phyloP scores from a whole-genome alignment of 2,113 vertebrate species.

The Sinocyclocheilus anophthalmus region DNA sequence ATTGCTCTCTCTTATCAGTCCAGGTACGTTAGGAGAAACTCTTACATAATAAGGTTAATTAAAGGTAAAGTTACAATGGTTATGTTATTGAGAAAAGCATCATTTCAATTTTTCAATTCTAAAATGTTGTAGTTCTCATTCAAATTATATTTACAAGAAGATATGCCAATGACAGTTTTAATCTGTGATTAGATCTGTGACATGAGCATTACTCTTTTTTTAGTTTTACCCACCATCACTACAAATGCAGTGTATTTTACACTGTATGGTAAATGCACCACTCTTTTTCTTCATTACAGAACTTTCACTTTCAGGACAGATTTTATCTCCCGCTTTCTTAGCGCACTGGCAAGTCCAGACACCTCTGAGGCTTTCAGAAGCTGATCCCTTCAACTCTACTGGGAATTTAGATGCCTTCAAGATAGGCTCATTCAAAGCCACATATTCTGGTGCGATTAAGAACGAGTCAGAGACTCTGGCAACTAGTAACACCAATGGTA shows the following conservation, averaged over 20 bases:
- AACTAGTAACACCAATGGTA: constrained; percentile 4
- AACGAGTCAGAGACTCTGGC: neutral
- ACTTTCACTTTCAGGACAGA: constrained; percentile 46
- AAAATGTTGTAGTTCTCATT: neutral
- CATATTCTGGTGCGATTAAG: neutral
- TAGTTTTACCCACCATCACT: neutral
- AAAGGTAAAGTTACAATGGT: neutral
- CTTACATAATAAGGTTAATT: neutral
- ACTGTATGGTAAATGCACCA: neutral
- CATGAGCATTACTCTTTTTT: neutral
- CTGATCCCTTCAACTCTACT: neutral
- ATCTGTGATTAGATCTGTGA: neutral
- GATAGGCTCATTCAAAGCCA: neutral
- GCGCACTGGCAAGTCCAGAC: constrained; percentile 22
- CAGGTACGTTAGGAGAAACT: constrained; percentile 60
- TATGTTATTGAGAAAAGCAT: neutral
- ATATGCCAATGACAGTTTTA: neutral
- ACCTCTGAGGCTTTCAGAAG: neutral
- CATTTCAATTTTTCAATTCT: neutral
- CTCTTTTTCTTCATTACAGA: neutral
- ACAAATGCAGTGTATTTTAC: neutral
- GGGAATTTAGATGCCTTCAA: constrained; percentile 10
- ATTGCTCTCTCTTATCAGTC: constrained; percentile 63
- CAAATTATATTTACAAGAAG: neutral
- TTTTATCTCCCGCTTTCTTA: constrained; percentile 35